Evolutionary conservation across 2,888 invertebrate genomes (phyloP).

Genomic region (Formica aserva): DNA sequence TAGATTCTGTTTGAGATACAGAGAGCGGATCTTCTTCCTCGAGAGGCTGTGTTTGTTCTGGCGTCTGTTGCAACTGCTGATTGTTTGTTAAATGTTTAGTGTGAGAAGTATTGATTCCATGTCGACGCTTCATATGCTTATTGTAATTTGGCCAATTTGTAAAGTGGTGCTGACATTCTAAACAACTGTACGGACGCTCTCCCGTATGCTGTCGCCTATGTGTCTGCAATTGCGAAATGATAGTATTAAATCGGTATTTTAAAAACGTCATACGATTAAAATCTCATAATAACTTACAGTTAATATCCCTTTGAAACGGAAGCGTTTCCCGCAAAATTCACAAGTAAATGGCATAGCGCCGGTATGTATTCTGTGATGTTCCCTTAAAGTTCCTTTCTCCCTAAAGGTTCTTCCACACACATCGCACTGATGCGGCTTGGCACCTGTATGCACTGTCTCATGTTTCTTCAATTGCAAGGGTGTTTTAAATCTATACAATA

Average conservation of each 20-base stretch:
- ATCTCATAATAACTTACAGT: conserved; percentile 86
- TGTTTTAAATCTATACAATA: conserved; percentile 87
- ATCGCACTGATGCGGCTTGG: conserved; percentile 88
- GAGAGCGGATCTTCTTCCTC: conserved; percentile 64
- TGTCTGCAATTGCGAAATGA: conserved; percentile 84
- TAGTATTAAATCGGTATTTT: conserved; percentile 15
- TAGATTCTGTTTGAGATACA: conserved; percentile 67
- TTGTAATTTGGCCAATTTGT: conserved; percentile 95
- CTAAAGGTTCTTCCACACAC: conserved; percentile 89
- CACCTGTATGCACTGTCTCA: conserved; percentile 87
- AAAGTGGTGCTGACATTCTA: conserved; percentile 91
- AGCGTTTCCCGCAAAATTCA: conserved; percentile 91
- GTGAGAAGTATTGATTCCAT: conserved; percentile 88
- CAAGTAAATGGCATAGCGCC: conserved; percentile 93
- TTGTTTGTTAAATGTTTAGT: conserved; percentile 80
- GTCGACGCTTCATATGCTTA: conserved; percentile 93
- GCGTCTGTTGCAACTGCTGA: conserved; percentile 72
- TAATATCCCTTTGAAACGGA: conserved; percentile 91
- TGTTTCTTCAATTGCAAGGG: conserved; percentile 87
- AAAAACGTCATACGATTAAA: not conserved
- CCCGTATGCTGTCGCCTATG: conserved; percentile 90
- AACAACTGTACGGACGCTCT: conserved; percentile 91
- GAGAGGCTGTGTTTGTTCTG: conserved; percentile 58
- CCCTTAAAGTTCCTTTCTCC: conserved; percentile 90
- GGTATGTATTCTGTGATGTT: conserved; percentile 92